These are phyloP conservation scores for Synanthedon andrenaeformis DNA, from an alignment of 2,888 invertebrate genomes.

Conservation along the genomic window DNA sequence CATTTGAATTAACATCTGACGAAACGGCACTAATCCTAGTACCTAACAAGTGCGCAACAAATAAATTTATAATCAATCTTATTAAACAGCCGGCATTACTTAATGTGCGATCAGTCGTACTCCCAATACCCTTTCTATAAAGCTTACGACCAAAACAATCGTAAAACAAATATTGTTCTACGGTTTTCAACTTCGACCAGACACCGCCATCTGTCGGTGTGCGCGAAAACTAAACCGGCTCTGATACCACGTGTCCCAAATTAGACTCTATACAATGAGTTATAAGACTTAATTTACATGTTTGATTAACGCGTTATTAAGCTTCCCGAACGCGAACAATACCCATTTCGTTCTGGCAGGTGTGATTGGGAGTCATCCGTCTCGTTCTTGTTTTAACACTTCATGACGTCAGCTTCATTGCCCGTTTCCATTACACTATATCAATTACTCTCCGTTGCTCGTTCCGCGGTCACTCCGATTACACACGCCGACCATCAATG, in stretches of 20 bases:
- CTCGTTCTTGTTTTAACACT: slow-evolving; percentile 55
- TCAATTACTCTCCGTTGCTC: slow-evolving; percentile 47
- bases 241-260: slow-evolving; percentile 8
- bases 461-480: slow-evolving; percentile 26
- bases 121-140: slow-evolving; percentile 4
- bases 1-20: slow-evolving; percentile 8
- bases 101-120: slow-evolving; percentile 5
- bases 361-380: slow-evolving; percentile 33
- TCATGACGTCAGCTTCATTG: slow-evolving; percentile 57
- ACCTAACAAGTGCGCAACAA: slow-evolving; percentile 3
- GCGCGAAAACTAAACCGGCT: background rate
- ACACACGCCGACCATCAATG: slow-evolving; percentile 9
- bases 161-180: slow-evolving; percentile 5
- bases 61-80: slow-evolving; percentile 13
- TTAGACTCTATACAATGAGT: slow-evolving; percentile 30
- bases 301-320: slow-evolving; percentile 49
- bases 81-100: slow-evolving; percentile 13
- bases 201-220: slow-evolving; percentile 32
- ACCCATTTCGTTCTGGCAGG: slow-evolving; percentile 47
- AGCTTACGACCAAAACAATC: slow-evolving; percentile 1
- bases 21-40: slow-evolving; percentile 4
- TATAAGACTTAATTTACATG: slow-evolving; percentile 49
- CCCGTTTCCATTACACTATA: slow-evolving; percentile 67
- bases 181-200: slow-evolving; percentile 18
- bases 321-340: slow-evolving; percentile 26